Conservation (phyloP, 2,888 invertebrate species). For the Plutella xylostella region DNA sequence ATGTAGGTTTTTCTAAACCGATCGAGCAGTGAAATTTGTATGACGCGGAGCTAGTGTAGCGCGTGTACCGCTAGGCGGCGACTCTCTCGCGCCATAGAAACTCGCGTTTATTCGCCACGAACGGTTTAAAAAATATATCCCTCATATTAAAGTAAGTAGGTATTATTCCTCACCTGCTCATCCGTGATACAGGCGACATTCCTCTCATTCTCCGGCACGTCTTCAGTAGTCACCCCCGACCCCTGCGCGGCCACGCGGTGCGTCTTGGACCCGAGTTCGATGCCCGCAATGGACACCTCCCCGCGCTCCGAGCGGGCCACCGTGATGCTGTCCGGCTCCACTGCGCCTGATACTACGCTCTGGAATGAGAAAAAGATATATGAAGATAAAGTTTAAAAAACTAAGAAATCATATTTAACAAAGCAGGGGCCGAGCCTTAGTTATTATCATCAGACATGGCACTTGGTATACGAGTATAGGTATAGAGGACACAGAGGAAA, state of each 20-base stretch:
- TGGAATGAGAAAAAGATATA: conserved; percentile 30
- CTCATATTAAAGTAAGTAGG: no score
- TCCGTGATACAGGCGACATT: conserved; percentile 66
- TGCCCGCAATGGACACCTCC: conserved; percentile 49
- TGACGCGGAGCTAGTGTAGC: no score
- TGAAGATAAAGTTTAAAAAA: conserved; percentile 1
- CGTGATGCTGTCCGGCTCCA: conserved; percentile 81
- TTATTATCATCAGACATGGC: no score
- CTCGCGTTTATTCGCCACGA: conserved; percentile 64
- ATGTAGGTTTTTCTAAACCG: no score
- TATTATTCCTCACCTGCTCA: conserved; percentile 20
- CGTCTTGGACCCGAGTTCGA: conserved; percentile 66
- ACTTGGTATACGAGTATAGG: no score
- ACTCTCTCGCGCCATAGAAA: no score
- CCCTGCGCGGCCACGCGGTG: conserved; percentile 50
- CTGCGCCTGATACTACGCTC: conserved; percentile 83
- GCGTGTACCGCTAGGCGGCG: no score
- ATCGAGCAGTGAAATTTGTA: no score
- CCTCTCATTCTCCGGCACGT: conserved; percentile 45
- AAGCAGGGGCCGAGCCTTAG: no score
- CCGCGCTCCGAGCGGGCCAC: conserved; percentile 61
- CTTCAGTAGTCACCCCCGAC: conserved; percentile 46
- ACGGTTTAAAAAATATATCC: no score
- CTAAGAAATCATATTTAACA: no score
- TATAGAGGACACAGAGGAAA: no score